Percentiles rank a stretch among this genome's conserved stretches.
Conservation (phyloP, 2,113 vertebrate species). For the Potamarius usumacintae region DNA sequence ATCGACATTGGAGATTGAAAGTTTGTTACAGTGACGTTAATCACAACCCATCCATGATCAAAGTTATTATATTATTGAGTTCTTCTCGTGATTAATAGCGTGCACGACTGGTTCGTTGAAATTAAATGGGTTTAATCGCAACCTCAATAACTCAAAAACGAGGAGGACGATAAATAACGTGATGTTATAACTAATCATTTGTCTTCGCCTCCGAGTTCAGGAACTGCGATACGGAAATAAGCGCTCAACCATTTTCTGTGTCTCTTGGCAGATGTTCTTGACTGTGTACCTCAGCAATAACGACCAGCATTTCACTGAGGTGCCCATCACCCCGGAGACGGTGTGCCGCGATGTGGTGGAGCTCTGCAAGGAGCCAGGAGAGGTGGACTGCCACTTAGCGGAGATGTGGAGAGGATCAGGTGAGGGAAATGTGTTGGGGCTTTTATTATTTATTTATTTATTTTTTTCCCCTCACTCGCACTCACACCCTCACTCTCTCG, state of each 20-base stretch:
- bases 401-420: slow-evolving; percentile 94
- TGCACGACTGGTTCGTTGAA: not conserved
- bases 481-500: no score
- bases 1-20: not conserved
- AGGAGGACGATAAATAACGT: not conserved
- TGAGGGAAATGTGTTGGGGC: slow-evolving; percentile 59
- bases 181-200: no score
- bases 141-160: not conserved
- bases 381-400: slow-evolving; percentile 87
- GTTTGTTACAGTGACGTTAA: not conserved
- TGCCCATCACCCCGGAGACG: slow-evolving; percentile 92
- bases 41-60: no score
- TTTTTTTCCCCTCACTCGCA: no score
- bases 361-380: slow-evolving; percentile 92
- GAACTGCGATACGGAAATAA: not conserved
- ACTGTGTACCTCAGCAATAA: slow-evolving; percentile 98
- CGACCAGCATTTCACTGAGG: slow-evolving; percentile 97
- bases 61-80: not conserved
- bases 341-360: slow-evolving; percentile 93
- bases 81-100: no score
- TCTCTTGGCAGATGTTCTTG: slow-evolving; percentile 87
- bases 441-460: no score
- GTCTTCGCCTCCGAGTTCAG: not conserved
- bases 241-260: not conserved
- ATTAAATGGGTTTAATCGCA: not conserved